These are phyloP conservation scores for Tanytarsus gracilentus DNA, from an alignment of 2,888 invertebrate species.

Conservation along the genomic window DNA sequence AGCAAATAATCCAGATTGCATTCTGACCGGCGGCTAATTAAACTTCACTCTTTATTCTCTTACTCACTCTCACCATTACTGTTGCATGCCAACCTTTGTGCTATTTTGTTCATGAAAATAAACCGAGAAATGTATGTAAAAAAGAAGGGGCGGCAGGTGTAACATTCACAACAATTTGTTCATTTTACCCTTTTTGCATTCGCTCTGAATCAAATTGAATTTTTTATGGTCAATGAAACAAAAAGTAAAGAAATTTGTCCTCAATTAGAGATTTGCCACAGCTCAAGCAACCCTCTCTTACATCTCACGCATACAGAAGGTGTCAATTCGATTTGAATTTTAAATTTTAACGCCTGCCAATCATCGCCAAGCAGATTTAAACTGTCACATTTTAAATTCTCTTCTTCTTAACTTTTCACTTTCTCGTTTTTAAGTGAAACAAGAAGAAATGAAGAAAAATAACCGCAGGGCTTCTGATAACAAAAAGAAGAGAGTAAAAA, in stretches of 20 bases:
- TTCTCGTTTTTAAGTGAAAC: neutral
- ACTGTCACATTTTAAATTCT: neutral
- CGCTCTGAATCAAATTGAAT: neutral
- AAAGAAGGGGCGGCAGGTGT: neutral
- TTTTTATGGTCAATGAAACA: neutral
- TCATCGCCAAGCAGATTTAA: too few relatives aligned
- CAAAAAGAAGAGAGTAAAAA: too few relatives aligned
- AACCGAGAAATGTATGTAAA: too few relatives aligned
- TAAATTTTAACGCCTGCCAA: too few relatives aligned
- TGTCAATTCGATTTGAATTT: too few relatives aligned
- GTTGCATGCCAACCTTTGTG: too few relatives aligned
- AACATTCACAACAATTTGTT: neutral
- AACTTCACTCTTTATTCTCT: neutral
- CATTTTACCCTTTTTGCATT: neutral
- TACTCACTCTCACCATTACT: neutral
- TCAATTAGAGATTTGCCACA: too few relatives aligned
- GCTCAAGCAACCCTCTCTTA: too few relatives aligned
- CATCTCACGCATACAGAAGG: too few relatives aligned
- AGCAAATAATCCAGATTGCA: neutral
- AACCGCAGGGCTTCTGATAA: too few relatives aligned
- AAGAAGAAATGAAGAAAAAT: neutral
- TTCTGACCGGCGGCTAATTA: constrained; percentile 2
- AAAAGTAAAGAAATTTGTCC: too few relatives aligned
- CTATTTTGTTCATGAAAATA: too few relatives aligned
- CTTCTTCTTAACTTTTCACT: neutral